phyloP scores from a whole-genome alignment of 2,113 vertebrate species.

The Nycticebus coucang region DNA sequence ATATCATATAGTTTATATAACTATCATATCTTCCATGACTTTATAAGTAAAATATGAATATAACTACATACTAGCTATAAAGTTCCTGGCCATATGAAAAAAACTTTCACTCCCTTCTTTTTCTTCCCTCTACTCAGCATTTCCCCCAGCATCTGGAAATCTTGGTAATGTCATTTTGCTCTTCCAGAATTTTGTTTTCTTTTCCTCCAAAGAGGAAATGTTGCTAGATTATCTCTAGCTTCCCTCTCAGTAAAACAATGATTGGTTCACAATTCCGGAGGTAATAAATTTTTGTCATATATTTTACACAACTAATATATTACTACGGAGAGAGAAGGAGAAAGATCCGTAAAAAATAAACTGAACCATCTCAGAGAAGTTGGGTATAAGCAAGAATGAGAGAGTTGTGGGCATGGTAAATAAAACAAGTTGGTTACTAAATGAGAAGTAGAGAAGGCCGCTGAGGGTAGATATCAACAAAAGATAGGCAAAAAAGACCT shows the following conservation, averaged over 20 bases:
- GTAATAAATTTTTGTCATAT: not conserved
- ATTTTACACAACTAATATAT: not conserved
- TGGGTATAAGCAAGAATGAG: not conserved
- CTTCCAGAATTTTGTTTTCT: slow-evolving; percentile 10
- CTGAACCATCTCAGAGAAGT: not conserved
- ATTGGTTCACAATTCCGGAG: not conserved
- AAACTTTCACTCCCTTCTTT: not conserved
- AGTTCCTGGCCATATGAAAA: not conserved
- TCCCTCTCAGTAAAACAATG: not conserved
- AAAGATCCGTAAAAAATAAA: not conserved
- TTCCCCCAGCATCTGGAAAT: not conserved
- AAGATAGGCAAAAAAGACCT: not conserved
- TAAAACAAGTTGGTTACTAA: not conserved
- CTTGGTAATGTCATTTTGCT: not conserved
- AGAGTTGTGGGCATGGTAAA: not conserved
- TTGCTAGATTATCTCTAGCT: not conserved
- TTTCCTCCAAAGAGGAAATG: not conserved
- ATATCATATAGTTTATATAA: not conserved
- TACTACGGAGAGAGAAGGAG: not conserved
- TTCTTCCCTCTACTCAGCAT: not conserved
- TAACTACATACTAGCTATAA: not conserved
- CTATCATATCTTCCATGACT: not conserved
- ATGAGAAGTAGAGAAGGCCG: not conserved
- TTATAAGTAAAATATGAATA: not conserved
- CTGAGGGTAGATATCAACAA: not conserved